Evolutionary conservation across 2,113 vertebrate genomes (phyloP).

Genomic region (Guaruba guarouba): DNA sequence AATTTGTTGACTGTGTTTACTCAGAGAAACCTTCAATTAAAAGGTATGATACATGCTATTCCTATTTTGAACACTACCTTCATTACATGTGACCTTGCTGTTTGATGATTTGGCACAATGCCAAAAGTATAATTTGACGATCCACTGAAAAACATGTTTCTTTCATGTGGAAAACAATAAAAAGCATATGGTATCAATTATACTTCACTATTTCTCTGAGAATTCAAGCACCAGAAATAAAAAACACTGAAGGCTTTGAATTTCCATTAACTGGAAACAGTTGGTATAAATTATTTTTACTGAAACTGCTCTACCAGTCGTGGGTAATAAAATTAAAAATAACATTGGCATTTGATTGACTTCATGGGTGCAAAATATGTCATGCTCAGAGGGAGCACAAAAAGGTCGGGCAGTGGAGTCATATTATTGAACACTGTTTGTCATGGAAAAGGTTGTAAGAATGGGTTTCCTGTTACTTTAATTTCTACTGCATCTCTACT

Average conservation of each 20-base stretch:
- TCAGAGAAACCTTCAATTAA: background rate
- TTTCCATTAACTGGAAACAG: slow-evolving; percentile 53
- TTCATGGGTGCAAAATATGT: slow-evolving; percentile 42
- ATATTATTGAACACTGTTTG: background rate
- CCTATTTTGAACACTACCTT: background rate
- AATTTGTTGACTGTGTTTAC: slow-evolving; percentile 25
- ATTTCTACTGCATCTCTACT: background rate
- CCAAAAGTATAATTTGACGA: background rate
- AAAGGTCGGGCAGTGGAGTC: background rate
- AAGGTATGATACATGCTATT: background rate
- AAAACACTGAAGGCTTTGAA: slow-evolving; percentile 29
- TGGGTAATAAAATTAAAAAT: slow-evolving; percentile 53
- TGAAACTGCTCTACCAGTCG: slow-evolving; percentile 21
- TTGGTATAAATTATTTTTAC: slow-evolving; percentile 62
- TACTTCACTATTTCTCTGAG: background rate
- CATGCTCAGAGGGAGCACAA: slow-evolving; percentile 33
- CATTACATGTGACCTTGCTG: background rate
- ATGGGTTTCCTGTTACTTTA: background rate
- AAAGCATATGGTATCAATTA: slow-evolving; percentile 18
- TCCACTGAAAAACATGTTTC: background rate
- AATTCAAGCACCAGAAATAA: slow-evolving; percentile 46
- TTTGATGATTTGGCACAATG: background rate
- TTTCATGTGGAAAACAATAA: slow-evolving; percentile 66
- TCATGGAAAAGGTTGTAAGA: background rate
- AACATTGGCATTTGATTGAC: slow-evolving; percentile 35